A percentile compares a stretch with the other conserved stretches of the same genome.
Conservation (phyloP, 2,797 vertebrate genomes). For the Cossypha polioptera region DNA sequence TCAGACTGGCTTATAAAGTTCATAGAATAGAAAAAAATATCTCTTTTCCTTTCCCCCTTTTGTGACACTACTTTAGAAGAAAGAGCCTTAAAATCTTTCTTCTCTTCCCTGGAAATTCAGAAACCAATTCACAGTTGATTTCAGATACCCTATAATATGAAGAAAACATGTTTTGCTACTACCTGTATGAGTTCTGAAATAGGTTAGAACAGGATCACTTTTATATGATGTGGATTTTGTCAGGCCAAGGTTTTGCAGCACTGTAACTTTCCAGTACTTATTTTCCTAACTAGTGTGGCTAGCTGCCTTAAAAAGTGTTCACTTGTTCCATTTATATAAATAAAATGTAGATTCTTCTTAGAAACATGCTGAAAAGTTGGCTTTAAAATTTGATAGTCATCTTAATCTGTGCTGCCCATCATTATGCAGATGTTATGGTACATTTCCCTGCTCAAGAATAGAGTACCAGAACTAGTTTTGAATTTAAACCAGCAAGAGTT, state of each 20-base stretch:
- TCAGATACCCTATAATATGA: not conserved
- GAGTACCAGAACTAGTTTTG: not conserved
- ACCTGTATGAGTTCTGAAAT: not conserved
- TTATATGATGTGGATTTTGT: not conserved
- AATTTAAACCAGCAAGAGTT: not conserved
- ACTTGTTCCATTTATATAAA: not conserved
- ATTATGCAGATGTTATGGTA: not conserved
- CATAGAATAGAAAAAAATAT: not conserved
- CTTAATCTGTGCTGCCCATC: not conserved
- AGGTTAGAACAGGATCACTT: fast-evolving
- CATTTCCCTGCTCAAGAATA: not conserved
- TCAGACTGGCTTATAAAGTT: not conserved
- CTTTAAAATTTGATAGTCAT: not conserved
- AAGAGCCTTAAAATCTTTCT: not conserved
- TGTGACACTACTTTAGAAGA: not conserved
- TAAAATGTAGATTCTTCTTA: not conserved
- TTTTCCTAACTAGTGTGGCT: not conserved
- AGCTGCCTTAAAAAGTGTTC: not conserved
- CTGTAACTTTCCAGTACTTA: not conserved
- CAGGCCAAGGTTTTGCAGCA: not conserved
- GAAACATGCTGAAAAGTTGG: not conserved
- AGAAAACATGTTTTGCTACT: not conserved
- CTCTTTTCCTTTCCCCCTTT: not conserved
- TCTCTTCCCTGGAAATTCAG: not conserved
- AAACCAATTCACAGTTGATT: not conserved